Evolutionary conservation across 2,797 vertebrate species (phyloP), one percentile per base, ranked within the genome.

Genomic region (Xyrichtys novacula): DNA sequence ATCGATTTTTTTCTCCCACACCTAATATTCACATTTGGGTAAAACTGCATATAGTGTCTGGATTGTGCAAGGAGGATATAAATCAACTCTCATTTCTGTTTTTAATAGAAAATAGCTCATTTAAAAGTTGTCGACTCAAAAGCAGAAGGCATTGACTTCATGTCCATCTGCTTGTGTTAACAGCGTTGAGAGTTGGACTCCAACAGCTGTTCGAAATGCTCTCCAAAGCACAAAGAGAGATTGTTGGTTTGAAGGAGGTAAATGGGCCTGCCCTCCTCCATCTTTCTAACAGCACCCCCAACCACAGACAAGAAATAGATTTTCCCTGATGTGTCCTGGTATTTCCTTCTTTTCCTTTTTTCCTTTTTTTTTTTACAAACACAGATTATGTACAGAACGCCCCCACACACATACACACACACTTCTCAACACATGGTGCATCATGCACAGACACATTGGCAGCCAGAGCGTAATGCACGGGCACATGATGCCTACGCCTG

Each of bases 401-500:
- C 8, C 52, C 43, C 42, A 20, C 20, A 40, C 32, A 32, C 40
- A 32, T 16, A 25, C 38, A 11, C 56, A 40, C 61, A 43, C 76
- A 57, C 23, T 46, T 54, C 55, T 31, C 34, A 78, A 55, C 80
- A 81, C 82, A 81, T 31, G 43, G 73, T 70, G 52, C 81, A 79
- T 85, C 76, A 61, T 67, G 50, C 65, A 78, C 78, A 66, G 62
- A 76, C 85, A 78, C 77, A 80, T 57, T 75, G 67, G 74, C 71
- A 79, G 72, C 74, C 74, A 62, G 80, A 83, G 81, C 22, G 36
- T 75, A 81, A 71, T 54, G 71, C 78, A 83, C 23, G 31, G 76
- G 67, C 88, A 85, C 82, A 85, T 84, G 87, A 89, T 80, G 73
- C 76, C 77, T 77, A 49, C 57, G 68, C 76, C 83, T 85, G 81